Evolutionary conservation across 2,113 vertebrate species (phyloP), one percentile per base, ranked within the genome.

Genomic region (Parus major): DNA sequence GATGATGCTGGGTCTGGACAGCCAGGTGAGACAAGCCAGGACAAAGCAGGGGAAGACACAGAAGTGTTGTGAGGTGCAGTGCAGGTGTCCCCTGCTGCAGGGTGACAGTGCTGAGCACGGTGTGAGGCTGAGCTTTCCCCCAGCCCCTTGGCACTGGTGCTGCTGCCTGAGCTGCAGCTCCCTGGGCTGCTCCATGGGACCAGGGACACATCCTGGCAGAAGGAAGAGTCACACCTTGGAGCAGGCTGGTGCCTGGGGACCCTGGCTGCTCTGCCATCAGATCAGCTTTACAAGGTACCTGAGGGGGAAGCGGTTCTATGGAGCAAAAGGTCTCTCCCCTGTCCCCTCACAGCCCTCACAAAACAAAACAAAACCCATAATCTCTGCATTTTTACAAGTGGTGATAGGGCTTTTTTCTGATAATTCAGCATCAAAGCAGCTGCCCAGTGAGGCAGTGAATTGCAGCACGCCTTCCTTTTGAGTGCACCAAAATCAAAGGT

Each of bases 1-100:
- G 57, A 96, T 99, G 97, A 99, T 99, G 99, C 96, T 99, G 83
- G 99, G 99, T 24, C 97, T 99, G 94, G 98, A 99, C 95, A 99
- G 99, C 76, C 99, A 99, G 98, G 99, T 98, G 97, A 97, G 96
- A 66, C 0, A 15, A 61, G 15, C 13, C 23, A 36, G 17, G 44
- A 36, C 27, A 36, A 72, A 24, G 11, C 5, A 6, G 33, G 64
- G 46, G 65, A 79, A 86, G 61, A 50, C 5, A 47, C 0, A 4
- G 42, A 90, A 36, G 31, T 33, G 11, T 47, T 15, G 41, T 65
- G 16, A 10, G 61, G 16, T 31, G 5, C 0, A 1, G 15, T 9
- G 56, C 11, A 59, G 59, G 13, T 69, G 39, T 61, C 57, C 24
- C 9, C 13, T 61, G 61, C 46, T 82, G 46, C 36, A 36, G 31